Base-by-base conservation (phyloP, 35 echinoderm and acorn worm species). In the Ophiothrix spiculata region DNA sequence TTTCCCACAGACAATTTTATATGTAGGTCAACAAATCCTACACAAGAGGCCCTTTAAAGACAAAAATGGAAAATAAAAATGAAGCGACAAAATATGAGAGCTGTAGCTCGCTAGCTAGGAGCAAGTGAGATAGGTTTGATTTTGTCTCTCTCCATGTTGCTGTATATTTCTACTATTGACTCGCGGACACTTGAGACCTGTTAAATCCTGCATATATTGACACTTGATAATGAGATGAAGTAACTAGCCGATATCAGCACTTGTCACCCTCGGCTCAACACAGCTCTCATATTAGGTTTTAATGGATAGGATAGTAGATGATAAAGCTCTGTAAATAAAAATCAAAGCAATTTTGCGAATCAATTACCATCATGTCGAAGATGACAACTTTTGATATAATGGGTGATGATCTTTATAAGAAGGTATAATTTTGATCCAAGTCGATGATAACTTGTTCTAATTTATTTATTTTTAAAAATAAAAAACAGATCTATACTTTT, bases 181-280 rank as follows among this genome's bases (percentile, higher is more conserved):
- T 69, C 60, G 17, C 3, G 60, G 60, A 69, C 60, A 25, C 60
- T 69, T 10, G 60, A 69, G 60, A 69, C 10, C 25, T 69, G 60
- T 69, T 28, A 69, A 69, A 69, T 69, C 60, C 60, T 28, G 60
- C 60, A 69, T 69, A 69, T 69, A 69, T 69, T 69, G 60, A 69
- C 60, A 15, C 60, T 69, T n/a, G 60, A 69, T 69, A 69, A 25
- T 69, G 60, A 69, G 60, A 69, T 28, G 25, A 25, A n/a, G n/a
- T n/a, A 25, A 15, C 1, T 69, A 28, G 16, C n/a, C 25, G 60
- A 69, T 69, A 69, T 69, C 25, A n/a, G 19, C 19, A 49, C 42
- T 28, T 25, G 8, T 69, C 60, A 69, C 60, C 60, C 60, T n/a
- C 3, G 10, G 16, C 29, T 6, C 16, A 4, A 2, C 17, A 25